Percentiles rank a stretch among this genome's conserved stretches.
These are phyloP conservation scores for Ormyrus rosae DNA, from an alignment of 2,888 invertebrate species.

Conservation along the genomic window DNA sequence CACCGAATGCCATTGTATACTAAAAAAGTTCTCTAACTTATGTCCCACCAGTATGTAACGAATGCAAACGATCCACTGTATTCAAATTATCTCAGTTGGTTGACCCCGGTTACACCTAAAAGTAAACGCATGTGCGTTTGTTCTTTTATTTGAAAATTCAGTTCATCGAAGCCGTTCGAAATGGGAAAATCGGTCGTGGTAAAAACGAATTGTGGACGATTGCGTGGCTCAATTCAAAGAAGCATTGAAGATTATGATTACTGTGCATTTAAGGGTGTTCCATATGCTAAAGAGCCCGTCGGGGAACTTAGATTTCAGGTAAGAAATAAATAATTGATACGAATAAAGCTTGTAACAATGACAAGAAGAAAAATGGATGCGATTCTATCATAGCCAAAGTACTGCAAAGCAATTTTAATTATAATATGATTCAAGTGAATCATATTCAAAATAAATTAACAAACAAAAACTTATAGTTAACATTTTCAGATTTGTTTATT, in stretches of 20 bases:
- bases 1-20: too few relatives aligned
- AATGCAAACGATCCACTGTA: conserved; percentile 41
- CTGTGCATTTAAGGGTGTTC: conserved; percentile 54
- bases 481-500: too few relatives aligned
- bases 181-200: conserved; percentile 33
- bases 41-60: background rate
- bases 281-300: conserved; percentile 55
- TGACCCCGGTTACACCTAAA: background rate
- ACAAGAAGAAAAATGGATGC: too few relatives aligned
- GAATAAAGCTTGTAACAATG: background rate
- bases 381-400: too few relatives aligned
- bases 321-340: background rate
- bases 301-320: conserved; percentile 54
- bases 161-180: conserved; percentile 13
- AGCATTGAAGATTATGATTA: conserved; percentile 46
- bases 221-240: conserved; percentile 32
- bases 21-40: too few relatives aligned
- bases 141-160: conserved; percentile 2
- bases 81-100: conserved; percentile 20
- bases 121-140: too few relatives aligned
- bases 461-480: too few relatives aligned
- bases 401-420: too few relatives aligned
- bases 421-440: too few relatives aligned
- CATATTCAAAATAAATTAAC: too few relatives aligned
- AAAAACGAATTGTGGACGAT: conserved; percentile 24